These are phyloP conservation scores for Limnodromus scolopaceus DNA, from an alignment of 2,797 vertebrate genomes.

Conservation along the genomic window DNA sequence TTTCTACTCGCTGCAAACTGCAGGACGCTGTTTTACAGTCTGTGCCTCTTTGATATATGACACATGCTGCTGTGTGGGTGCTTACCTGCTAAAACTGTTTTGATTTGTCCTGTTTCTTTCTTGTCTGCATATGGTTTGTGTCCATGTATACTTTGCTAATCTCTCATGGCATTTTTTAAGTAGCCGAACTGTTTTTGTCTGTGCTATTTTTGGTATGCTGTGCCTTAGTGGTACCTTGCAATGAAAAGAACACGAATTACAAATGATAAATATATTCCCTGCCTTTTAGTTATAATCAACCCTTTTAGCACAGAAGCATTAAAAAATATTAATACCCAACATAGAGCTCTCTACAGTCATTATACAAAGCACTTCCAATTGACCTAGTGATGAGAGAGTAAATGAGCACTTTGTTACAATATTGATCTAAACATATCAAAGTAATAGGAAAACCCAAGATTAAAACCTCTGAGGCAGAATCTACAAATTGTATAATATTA, in stretches of 20 bases:
- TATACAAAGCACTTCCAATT: background rate
- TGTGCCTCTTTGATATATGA: conserved; percentile 64
- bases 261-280: background rate
- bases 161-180: background rate
- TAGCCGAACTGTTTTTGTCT: background rate
- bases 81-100: conserved; percentile 53
- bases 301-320: background rate
- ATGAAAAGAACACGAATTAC: background rate
- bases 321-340: background rate
- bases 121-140: conserved; percentile 30
- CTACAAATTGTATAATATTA: background rate
- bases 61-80: conserved; percentile 41
- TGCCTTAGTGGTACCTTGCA: background rate
- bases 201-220: background rate
- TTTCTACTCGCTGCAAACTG: conserved; percentile 40
- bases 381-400: background rate
- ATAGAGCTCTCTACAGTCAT: background rate
- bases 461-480: background rate
- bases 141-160: background rate
- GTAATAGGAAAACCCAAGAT: background rate
- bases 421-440: background rate
- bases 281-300: background rate
- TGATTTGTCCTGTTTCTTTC: conserved; percentile 38
- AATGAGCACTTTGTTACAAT: background rate
- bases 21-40: conserved; percentile 54